These are phyloP conservation scores for Callithrix jacchus DNA, from an alignment of 2,113 vertebrate species.

Conservation along the genomic window DNA sequence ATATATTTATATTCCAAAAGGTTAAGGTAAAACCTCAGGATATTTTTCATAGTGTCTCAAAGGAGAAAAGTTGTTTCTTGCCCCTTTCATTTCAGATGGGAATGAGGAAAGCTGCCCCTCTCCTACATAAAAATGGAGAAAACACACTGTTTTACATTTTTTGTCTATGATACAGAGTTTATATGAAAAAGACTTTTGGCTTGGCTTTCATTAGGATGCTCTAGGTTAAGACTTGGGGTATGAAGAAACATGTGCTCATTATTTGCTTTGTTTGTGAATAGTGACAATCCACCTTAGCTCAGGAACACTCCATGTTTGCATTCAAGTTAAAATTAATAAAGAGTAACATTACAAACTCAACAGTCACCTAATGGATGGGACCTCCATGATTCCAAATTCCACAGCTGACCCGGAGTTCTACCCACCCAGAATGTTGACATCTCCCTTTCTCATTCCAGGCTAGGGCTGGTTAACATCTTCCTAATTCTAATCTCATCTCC, in stretches of 20 bases:
- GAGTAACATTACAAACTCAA: not conserved
- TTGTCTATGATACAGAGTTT: not conserved
- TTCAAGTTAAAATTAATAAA: not conserved
- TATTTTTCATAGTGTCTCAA: not conserved
- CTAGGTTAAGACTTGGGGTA: not conserved
- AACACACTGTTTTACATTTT: not conserved
- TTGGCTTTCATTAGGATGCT: not conserved
- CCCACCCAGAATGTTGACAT: not conserved
- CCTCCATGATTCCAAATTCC: not conserved
- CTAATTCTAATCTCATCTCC: not conserved
- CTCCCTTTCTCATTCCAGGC: not conserved
- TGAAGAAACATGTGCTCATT: not conserved
- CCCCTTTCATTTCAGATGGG: not conserved
- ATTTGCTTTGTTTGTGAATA: not conserved
- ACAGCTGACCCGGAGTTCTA: not conserved
- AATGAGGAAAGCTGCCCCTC: not conserved
- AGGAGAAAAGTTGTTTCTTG: not conserved
- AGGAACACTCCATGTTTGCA: not conserved
- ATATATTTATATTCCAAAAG: not conserved
- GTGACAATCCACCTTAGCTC: not conserved
- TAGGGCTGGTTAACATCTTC: not conserved
- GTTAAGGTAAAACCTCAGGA: not conserved
- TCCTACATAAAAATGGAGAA: not conserved
- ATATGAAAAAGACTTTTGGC: not conserved
- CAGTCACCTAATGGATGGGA: not conserved